These are phyloP conservation scores for Emys orbicularis DNA, from an alignment of 2,797 vertebrate species.

Conservation along the genomic window DNA sequence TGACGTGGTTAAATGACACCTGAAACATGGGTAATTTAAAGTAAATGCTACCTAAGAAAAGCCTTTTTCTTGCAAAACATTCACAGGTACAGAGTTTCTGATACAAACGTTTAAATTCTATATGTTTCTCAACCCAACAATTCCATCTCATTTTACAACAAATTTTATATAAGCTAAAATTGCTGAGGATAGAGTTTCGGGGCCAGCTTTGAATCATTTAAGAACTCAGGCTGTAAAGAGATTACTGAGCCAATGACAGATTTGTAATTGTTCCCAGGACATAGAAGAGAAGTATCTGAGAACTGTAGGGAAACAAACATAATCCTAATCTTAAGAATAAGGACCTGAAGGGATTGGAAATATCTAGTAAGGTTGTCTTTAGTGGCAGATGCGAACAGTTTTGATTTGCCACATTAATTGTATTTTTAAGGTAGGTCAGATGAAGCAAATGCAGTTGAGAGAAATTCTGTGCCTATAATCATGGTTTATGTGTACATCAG, in stretches of 20 bases:
- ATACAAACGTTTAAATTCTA: background rate
- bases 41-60: background rate
- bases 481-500: background rate
- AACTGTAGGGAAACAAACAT: background rate
- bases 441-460: background rate
- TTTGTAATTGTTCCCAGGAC: background rate
- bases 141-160: slow-evolving; percentile 6
- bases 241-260: background rate
- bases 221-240: background rate
- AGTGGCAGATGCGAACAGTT: background rate
- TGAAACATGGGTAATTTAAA: background rate
- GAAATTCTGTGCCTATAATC: background rate
- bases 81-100: background rate
- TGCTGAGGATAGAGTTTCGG: background rate
- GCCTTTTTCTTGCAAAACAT: background rate
- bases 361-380: background rate
- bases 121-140: background rate
- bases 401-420: background rate
- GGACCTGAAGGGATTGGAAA: background rate
- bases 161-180: background rate
- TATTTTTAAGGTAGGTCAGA: background rate
- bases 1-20: background rate
- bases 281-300: background rate
- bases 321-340: background rate
- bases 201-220: background rate